Percentiles rank a stretch among this genome's conserved stretches.
phyloP scores from a whole-genome alignment of 2,113 vertebrate species.

The Rhinogobius similis region DNA sequence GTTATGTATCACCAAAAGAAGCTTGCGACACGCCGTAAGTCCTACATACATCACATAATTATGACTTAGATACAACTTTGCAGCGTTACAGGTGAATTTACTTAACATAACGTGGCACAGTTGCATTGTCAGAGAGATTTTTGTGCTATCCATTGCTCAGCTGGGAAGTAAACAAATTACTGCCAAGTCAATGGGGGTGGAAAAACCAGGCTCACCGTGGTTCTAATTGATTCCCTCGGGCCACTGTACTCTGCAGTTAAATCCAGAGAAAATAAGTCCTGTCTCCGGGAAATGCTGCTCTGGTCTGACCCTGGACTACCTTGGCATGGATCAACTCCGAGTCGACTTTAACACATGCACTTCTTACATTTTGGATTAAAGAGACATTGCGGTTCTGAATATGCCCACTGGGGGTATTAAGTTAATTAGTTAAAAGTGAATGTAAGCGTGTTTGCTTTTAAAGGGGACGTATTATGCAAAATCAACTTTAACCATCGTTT shows the following conservation, averaged over 20 bases:
- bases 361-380: neutral
- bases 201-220: conserved; percentile 23
- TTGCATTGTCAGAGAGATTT: conserved; percentile 20
- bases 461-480: too few relatives aligned
- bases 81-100: neutral
- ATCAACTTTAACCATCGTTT: too few relatives aligned
- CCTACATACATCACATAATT: neutral
- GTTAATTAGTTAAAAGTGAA: neutral
- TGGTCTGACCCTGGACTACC: conserved; percentile 16
- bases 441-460: neutral
- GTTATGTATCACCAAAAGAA: neutral
- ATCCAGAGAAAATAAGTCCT: conserved; percentile 44
- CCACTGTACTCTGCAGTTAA: conserved; percentile 37
- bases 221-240: conserved; percentile 42
- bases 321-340: neutral
- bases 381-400: neutral
- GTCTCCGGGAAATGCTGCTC: conserved; percentile 35
- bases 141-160: conserved; percentile 24
- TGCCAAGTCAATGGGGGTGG: conserved; percentile 37
- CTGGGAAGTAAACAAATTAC: conserved; percentile 69
- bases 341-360: neutral
- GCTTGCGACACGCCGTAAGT: neutral
- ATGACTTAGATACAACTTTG: neutral
- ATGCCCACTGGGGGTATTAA: neutral
- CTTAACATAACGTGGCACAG: conserved; percentile 2